Base-by-base conservation (phyloP, 2,797 vertebrate genomes). In the Diceros bicornis region DNA sequence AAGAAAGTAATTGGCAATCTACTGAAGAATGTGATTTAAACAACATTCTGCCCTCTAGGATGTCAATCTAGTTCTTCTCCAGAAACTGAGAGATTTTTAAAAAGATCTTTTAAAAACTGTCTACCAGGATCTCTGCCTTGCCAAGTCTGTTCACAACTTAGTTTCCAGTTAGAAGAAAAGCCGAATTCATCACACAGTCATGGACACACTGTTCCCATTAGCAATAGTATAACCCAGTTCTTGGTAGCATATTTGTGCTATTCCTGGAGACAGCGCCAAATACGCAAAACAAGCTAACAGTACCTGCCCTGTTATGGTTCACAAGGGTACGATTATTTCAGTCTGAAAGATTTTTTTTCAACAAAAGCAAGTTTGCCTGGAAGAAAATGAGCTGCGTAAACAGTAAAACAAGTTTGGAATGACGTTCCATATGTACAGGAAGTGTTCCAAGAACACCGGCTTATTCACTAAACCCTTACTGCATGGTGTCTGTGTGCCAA, bases 191-290 rank as follows among this genome's bases (percentile, higher is more conserved):
- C 83, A 96, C 81, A 52, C 52, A 82, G 92, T 83, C 92, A 66
- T 91, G 94, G 96, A 97, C 97, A 97, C 89, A 87, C 91, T 98
- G 97, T 97, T 97, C 97, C 90, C 10, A 47, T 91, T 94, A 97
- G 94, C 85, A 82, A 68, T 2, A 95, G 94, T 81, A n/a, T 94
- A 94, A 95, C 93, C 90, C 93, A 95, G 97, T 96, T 97, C 97
- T 97, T 95, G 93, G 95, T 92, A 96, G 77, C 89, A 91, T 96
- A 86, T 93, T 97, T 72, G 82, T 96, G 87, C 75, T 97, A 92
- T 93, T 97, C 68, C 86, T 97, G 85, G 71, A 95, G 71, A 84
- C 50, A 23, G 77, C 86, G 97, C 89, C 97, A 95, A 97, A 90
- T n/a, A 83, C 83, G 74, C 89, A 27, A 91, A 97, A 89, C 86